Base-by-base conservation (phyloP, 2,888 invertebrate species). In the Thelaira solivaga region DNA sequence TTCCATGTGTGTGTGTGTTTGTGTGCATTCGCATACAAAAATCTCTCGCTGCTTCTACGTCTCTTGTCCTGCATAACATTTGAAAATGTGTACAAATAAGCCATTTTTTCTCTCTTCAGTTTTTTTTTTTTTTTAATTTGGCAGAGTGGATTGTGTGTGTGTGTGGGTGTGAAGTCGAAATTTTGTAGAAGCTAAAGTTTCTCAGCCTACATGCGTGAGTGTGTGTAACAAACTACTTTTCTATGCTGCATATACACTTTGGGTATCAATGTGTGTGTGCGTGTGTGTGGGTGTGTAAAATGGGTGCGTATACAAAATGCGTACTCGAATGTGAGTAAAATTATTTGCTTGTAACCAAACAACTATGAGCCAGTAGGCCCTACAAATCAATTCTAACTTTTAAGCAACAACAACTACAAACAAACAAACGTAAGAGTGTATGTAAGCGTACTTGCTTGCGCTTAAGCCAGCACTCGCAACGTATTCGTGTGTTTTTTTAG, bases 291-390 rank as follows among this genome's bases (percentile, higher is more conserved):
- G 61, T 51, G 67, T 68, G 59, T 51, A 76, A 72, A 68, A 85
- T 86, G 85, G 83, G 85, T 84, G 85, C 85, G 82, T 85, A 83
- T 85, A 84, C 83, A 83, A 85, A 82, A 82, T 86, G 81, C 81
- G 81, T 26, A 26, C 6, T 4, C 6, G 26, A 5, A 5, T 26
- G 26, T 26, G 6, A 4, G 26, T 80, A 80, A 81, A 82, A 83
- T 47, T 85, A 84, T 85, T 85, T 80, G 84, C 82, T 81, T 83
- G 82, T 81, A 82, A 55, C 47, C 53, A 45, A 31, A 13, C 41
- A 34, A 36, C 45, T 5, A n/a, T n/a, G n/a, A 65, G 34, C 55
- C 64, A 64, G 10, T 45, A 61, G 61, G 22, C 53, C 67, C 67
- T 47, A 51, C 67, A 65, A 75, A 75, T 75, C 61, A 75, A 75